Evolutionary conservation across 1,140 invertebrate species (phyloP).

Genomic region (Pemphigus obesinymphae): DNA sequence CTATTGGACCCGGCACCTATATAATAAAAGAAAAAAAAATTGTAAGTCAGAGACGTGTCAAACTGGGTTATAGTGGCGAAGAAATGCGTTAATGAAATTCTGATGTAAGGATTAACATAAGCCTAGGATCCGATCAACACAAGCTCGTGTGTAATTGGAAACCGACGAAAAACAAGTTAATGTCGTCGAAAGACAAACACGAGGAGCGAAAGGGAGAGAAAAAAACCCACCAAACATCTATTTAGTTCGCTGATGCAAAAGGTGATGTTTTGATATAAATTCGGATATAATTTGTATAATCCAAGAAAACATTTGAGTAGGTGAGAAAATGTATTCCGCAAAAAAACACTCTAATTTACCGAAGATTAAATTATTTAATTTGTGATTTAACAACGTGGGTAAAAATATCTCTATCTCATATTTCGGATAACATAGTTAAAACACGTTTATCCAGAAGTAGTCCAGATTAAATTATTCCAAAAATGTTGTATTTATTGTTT

Average conservation of each 20-base stretch:
- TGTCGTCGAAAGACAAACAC: conserved; percentile 17
- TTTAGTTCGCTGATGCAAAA: conserved; percentile 39
- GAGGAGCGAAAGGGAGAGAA: background rate
- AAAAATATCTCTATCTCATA: background rate
- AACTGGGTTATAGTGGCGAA: conserved; percentile 18
- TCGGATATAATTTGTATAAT: conserved; percentile 24
- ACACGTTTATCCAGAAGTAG: conserved; percentile 2
- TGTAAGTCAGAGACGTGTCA: conserved; percentile 19
- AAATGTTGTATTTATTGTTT: background rate
- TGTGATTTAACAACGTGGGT: background rate
- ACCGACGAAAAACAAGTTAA: conserved; percentile 34
- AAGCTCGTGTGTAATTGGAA: conserved; percentile 19
- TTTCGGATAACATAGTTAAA: background rate
- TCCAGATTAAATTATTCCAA: background rate
- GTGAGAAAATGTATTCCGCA: conserved; percentile 19
- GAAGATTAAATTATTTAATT: conserved; percentile 9
- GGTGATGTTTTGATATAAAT: conserved; percentile 34
- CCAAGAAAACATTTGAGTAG: conserved; percentile 2
- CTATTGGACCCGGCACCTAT: background rate
- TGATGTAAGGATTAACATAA: conserved; percentile 41
- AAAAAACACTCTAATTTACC: background rate
- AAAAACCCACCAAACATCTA: conserved; percentile 37
- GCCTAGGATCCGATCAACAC: conserved; percentile 24
- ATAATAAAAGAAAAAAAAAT: conserved; percentile 7
- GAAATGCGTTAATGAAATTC: conserved; percentile 40